Evolutionary conservation across 1,140 invertebrate species (phyloP).

Genomic region (Holcopasites calliopsidis): DNA sequence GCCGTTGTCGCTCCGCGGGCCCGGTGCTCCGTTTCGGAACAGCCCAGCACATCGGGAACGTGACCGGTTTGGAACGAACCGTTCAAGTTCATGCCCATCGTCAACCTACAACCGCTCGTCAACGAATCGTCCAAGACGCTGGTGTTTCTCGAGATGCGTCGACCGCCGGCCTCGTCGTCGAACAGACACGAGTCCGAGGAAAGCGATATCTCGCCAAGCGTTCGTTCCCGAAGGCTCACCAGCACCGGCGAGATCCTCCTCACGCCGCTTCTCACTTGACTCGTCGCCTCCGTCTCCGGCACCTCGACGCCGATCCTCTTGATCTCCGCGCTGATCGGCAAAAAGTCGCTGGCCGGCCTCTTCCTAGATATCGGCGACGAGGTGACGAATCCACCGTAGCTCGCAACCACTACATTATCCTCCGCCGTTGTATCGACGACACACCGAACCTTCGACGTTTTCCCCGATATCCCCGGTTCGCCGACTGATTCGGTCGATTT

Average conservation of each 20-base stretch:
- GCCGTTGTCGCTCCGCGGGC: not conserved
- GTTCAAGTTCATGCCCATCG: not conserved
- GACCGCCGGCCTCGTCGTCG: slow-evolving; percentile 15
- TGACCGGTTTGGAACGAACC: not conserved
- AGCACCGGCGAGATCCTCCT: slow-evolving; percentile 74
- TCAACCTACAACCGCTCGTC: not conserved
- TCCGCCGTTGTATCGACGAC: not conserved
- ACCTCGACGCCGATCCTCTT: slow-evolving; percentile 74
- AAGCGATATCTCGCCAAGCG: slow-evolving; percentile 75
- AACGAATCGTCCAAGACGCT: not conserved
- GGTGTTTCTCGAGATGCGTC: not conserved
- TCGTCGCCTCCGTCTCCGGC: slow-evolving; percentile 72
- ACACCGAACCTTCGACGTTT: not conserved
- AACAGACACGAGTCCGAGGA: slow-evolving; percentile 65
- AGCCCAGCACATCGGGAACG: no score
- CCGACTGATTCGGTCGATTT: not conserved
- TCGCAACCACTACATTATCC: not conserved
- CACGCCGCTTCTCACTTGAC: slow-evolving; percentile 73
- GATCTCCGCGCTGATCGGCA: slow-evolving; percentile 69
- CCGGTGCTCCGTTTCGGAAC: not conserved
- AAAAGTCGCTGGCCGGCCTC: slow-evolving; percentile 65
- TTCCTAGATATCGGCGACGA: slow-evolving; percentile 54
- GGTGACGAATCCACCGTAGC: not conserved
- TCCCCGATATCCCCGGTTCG: not conserved
- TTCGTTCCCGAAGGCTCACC: slow-evolving; percentile 74